Conservation (phyloP, 2,888 invertebrate species). For the Drosophila diplacantha region DNA sequence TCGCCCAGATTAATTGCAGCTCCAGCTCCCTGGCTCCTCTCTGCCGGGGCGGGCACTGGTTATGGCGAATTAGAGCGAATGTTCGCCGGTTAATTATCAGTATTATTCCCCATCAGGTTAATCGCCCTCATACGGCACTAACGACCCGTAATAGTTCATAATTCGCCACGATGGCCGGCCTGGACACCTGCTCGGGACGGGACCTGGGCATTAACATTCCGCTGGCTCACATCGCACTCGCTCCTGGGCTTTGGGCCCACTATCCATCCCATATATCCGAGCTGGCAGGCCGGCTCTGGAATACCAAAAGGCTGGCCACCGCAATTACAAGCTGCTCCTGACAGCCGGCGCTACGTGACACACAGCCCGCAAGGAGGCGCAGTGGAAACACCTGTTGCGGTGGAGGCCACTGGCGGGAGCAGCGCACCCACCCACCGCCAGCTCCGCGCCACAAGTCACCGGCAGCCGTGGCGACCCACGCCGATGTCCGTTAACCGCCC, state of each 20-base stretch:
- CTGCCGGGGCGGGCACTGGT: constrained; percentile 9
- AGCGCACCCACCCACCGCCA: constrained; percentile 18
- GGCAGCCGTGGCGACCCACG: constrained; percentile 9
- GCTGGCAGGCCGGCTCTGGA: constrained; percentile 35
- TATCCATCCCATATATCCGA: constrained; percentile 1
- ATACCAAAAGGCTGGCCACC: constrained; percentile 59
- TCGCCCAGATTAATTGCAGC: constrained; percentile 47
- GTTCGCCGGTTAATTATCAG: constrained; percentile 25
- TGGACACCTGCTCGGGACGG: constrained; percentile 37
- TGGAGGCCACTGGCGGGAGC: constrained; percentile 48
- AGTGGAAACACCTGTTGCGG: constrained; percentile 62
- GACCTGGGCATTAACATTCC: constrained; percentile 43
- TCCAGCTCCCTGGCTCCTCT: too few species aligned
- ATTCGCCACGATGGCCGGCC: constrained; percentile 24
- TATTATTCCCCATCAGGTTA: constrained; percentile 37
- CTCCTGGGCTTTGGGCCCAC: constrained; percentile 6
- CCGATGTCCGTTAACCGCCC: constrained; percentile 55
- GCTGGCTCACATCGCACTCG: constrained; percentile 25
- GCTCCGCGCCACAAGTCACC: constrained; percentile 3
- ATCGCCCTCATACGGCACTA: constrained; percentile 30
- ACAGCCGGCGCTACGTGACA: constrained; percentile 59
- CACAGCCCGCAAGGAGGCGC: constrained; percentile 44
- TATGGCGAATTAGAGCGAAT: constrained; percentile 40
- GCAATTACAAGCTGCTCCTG: constrained; percentile 61
- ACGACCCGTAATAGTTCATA: constrained; percentile 35